Conservation (phyloP, 2,113 vertebrate genomes). For the Murina feae region DNA sequence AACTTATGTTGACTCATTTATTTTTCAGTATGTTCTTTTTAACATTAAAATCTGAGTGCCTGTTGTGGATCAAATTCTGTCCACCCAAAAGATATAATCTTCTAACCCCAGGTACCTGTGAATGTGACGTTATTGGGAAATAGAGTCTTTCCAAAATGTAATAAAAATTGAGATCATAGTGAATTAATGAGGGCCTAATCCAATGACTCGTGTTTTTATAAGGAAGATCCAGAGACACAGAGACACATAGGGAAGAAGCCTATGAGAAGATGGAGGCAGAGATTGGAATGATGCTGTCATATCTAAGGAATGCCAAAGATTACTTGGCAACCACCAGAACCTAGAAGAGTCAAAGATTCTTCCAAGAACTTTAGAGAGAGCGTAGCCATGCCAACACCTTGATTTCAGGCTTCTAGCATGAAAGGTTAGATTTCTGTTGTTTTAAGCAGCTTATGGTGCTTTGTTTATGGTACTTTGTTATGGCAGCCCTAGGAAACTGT, state of each 20-base stretch:
- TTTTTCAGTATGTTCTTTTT: background rate
- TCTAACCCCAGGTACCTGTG: background rate
- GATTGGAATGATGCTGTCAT: background rate
- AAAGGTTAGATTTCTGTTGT: background rate
- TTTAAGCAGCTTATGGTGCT: background rate
- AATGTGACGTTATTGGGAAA: background rate
- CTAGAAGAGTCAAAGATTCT: background rate
- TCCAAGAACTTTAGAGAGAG: background rate
- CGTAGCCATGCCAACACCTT: background rate
- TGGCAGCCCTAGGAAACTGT: background rate
- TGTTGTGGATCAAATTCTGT: background rate
- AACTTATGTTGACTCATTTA: constrained; percentile 1
- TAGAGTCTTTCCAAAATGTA: background rate
- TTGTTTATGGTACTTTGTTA: background rate
- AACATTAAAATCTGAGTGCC: background rate
- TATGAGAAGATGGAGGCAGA: background rate
- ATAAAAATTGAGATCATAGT: background rate
- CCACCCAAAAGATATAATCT: background rate
- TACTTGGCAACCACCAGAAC: background rate
- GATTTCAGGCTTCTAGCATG: background rate
- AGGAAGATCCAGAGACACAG: background rate
- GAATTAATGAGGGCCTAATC: background rate
- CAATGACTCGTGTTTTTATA: background rate
- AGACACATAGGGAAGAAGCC: background rate
- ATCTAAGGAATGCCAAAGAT: background rate